Percentiles rank a stretch among this genome's conserved stretches.
These are phyloP conservation scores for Asobara japonica DNA, from an alignment of 1,140 invertebrate genomes.

Conservation along the genomic window DNA sequence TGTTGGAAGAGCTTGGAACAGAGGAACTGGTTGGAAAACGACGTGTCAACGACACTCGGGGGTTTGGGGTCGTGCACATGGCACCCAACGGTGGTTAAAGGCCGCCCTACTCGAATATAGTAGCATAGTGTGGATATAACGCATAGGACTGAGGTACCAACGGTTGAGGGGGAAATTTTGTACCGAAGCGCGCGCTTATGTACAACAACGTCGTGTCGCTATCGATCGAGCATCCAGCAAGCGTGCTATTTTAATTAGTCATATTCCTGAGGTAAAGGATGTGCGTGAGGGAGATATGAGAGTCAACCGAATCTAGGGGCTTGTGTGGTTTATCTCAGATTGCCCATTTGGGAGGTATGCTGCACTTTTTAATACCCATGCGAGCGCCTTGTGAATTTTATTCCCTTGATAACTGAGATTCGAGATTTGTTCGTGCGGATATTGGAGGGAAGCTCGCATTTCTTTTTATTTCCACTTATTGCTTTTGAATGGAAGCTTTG, in stretches of 20 bases:
- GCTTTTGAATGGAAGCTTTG: neutral
- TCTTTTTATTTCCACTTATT: neutral
- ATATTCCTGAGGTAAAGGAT: slow-evolving; percentile 19
- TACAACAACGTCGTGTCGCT: slow-evolving; percentile 13
- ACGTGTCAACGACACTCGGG: slow-evolving; percentile 34
- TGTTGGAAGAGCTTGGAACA: slow-evolving; percentile 27
- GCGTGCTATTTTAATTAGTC: slow-evolving; percentile 34
- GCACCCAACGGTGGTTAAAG: slow-evolving; percentile 29
- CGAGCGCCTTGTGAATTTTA: neutral
- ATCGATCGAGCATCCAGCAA: slow-evolving; percentile 32
- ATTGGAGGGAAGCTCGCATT: neutral
- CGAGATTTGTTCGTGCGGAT: neutral
- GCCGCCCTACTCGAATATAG: slow-evolving; percentile 20
- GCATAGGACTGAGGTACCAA: neutral
- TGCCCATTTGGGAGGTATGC: neutral
- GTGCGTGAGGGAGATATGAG: neutral
- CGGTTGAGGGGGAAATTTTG: slow-evolving; percentile 20
- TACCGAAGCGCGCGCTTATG: slow-evolving; percentile 32
- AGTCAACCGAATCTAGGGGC: no score
- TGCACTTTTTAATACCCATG: neutral
- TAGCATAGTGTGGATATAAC: slow-evolving; percentile 8
- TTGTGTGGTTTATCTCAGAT: neutral
- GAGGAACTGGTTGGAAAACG: slow-evolving; percentile 25
- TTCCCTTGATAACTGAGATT: neutral
- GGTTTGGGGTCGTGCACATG: slow-evolving; percentile 36